Evolutionary conservation across 2,113 vertebrate species (phyloP).

Genomic region (Phrynocephalus versicolor): DNA sequence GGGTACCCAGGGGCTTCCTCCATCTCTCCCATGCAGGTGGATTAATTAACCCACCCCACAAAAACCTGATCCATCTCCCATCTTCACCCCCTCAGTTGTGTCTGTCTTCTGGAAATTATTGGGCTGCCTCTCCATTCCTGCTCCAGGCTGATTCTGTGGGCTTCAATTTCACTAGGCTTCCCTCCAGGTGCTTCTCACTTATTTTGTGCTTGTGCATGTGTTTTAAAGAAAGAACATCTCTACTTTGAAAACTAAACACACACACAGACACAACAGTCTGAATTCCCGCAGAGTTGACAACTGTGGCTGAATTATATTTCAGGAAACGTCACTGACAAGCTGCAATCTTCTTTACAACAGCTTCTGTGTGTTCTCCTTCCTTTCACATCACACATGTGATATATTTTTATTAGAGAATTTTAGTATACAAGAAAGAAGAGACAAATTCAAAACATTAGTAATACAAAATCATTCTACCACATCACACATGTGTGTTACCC

Average conservation of each 20-base stretch:
- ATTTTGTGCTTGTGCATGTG: rapidly evolving
- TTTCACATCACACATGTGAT: no score
- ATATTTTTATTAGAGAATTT: no score
- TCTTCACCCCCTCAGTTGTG: background rate
- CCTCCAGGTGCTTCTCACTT: rapidly evolving
- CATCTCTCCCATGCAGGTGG: no score
- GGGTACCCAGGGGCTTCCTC: no score
- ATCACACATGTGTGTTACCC: background rate
- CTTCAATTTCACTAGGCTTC: background rate
- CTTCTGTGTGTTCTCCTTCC: background rate
- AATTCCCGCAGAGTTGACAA: rapidly evolving
- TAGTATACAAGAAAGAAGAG: no score
- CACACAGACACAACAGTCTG: rapidly evolving
- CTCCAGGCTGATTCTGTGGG: background rate
- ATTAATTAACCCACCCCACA: no score
- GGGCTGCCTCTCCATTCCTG: background rate
- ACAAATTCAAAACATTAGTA: no score
- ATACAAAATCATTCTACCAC: no score
- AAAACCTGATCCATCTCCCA: no score
- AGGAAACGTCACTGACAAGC: background rate
- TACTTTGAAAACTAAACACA: background rate
- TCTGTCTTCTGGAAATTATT: background rate
- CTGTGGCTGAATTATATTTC: rapidly evolving
- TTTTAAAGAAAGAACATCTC: background rate
- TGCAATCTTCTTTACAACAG: rapidly evolving